Base-by-base conservation (phyloP, 1,140 invertebrate genomes). In the Lordiphosa stackelbergi region DNA sequence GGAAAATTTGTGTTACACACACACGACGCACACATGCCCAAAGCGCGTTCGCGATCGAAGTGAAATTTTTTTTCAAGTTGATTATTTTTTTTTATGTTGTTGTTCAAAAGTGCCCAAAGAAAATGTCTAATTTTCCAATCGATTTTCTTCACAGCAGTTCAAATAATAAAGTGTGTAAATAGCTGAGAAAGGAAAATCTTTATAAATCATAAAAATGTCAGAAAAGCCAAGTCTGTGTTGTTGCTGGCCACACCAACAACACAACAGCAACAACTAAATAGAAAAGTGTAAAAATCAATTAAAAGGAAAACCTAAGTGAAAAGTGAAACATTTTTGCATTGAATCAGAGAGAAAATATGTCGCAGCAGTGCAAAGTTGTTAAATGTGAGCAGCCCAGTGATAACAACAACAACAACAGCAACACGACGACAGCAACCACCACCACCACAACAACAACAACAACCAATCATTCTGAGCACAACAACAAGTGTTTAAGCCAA, bases 401-500 rank as follows among this genome's bases (percentile, higher is more conserved):
- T 45, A 78, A 42, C 38, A 57, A 22, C 38, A 61, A 19, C 64
- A 69, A 22, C 45, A 75, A 13, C 49, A 56, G 13, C 38, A 57
- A 36, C 41, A 35, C 24, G 12, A 46, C 42, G 60, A 48, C 58
- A 58, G 11, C 46, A 54, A 10, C 51, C 65, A 12, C 54, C 64
- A 24, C 62, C 51, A 35, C 60, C 49, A 1, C 53, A 49, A 11
- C 31, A 36, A 53, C 46, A 53, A 43, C 31, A 46, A 16, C 49
- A 54, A 45, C 54, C 35, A 40, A 22, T 24, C 42, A 53, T 72
- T 75, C 72, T 75, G 72, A 66, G 72, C 77, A 65, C 77, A 83
- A 81, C 73, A 83, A 81, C 75, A 81, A 77, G 77, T 81, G 75
- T 81, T 81, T 81, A 81, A 81, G 77, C 77, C 69, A 83, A 83